Evolutionary conservation across 2,797 vertebrate species (phyloP), one percentile per base, ranked within the genome.

Genomic region (Melanotaenia boesemani): DNA sequence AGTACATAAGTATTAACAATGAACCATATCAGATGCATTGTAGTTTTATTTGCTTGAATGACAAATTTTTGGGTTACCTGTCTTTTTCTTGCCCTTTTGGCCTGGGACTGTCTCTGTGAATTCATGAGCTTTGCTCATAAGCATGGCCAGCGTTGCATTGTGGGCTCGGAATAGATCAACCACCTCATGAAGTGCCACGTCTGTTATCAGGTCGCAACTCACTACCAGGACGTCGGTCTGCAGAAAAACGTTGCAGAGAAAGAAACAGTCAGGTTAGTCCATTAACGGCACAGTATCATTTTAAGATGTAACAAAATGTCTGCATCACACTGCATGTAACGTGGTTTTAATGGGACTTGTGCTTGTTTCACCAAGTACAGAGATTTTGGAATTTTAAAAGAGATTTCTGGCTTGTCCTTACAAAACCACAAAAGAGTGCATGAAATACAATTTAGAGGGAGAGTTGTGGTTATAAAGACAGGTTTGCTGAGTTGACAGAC

Each of bases 131-230:
- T 96, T 97, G 93, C 96, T 97, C 98, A 99, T 98, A 70, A 99
- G 84, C 97, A 99, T 98, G 59, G 97, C 94, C n/a, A 99, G 92
- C 4, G 97, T 96, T 80, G 98, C 97, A 73, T 97, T 96, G 76
- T 99, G 96, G 37, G 97, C 96, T 66, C 98, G 95, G 83, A 99
- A 99, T 60, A 99, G 94, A 85, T 99, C 98, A 13, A 99, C 96
- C 64, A 99, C 97, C 83, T 99, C 95, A 15, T 99, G 97, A 62
- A 99, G 94, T 6, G 96, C 97, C 67, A 96, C 95, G 41, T 99
- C 97, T 30, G 97, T 98, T 88, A 99, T 97, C 63, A 99, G 94
- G 91, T 99, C 98, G 71, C 97, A 99, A 87, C 97, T 99, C 87
- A 99, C 73, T 79, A 99, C 95, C 89, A 99, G 90, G 70, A 99